phyloP scores from a whole-genome alignment of 2,113 vertebrate genomes.

The Esox niger region DNA sequence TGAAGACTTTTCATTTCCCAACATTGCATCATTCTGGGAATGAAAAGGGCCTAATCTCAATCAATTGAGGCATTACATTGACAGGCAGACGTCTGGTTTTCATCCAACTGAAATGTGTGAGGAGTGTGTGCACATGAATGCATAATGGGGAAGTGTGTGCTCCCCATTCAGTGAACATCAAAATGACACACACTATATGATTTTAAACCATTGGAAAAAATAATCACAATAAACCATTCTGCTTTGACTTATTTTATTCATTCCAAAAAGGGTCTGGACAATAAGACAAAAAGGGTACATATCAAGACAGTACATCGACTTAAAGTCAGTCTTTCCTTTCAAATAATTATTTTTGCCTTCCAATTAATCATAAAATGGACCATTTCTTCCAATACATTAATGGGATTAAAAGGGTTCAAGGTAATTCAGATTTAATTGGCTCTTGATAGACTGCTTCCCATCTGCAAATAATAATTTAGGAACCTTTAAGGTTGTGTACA shows the following conservation, averaged over 20 bases:
- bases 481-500: no score
- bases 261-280: neutral
- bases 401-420: no score
- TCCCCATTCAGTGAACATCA: neutral
- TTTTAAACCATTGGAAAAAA: neutral
- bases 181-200: neutral
- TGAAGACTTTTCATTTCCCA: neutral
- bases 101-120: neutral
- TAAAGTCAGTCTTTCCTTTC: no score
- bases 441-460: no score
- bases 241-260: neutral
- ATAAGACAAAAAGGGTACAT: neutral
- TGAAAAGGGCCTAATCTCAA: neutral
- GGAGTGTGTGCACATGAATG: neutral
- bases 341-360: no score
- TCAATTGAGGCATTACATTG: neutral
- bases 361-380: no score
- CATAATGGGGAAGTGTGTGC: neutral
- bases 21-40: constrained; percentile 3
- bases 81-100: neutral
- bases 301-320: no score
- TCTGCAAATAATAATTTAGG: no score
- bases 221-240: neutral
- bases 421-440: no score
- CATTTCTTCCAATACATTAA: no score